Percentiles rank a stretch among this genome's conserved stretches.
These are phyloP conservation scores for Paracentrotus lividus DNA, from an alignment of 53 echinoderm and acorn worm genomes.

Conservation along the genomic window DNA sequence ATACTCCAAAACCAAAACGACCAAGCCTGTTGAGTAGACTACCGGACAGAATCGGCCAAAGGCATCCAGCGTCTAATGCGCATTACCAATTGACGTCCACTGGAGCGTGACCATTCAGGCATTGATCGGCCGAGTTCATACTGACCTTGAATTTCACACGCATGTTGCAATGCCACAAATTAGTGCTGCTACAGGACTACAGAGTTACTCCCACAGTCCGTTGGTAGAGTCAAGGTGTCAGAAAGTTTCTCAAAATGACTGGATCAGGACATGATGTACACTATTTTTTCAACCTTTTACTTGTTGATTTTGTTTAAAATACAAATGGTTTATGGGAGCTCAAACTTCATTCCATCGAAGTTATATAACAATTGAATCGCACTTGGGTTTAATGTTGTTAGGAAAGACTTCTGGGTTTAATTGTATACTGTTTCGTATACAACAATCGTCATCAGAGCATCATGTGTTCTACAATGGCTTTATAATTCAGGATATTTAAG, in stretches of 20 bases:
- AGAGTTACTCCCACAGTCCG: constrained; percentile 25
- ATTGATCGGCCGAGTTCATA: constrained; percentile 64
- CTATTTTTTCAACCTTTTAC: neutral
- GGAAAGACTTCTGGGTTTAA: too few species aligned
- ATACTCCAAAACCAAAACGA: neutral
- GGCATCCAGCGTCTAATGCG: constrained; percentile 59
- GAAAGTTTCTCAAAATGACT: neutral
- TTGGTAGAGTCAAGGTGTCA: neutral
- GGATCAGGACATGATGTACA: neutral
- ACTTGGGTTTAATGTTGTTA: too few species aligned
- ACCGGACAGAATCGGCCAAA: constrained; percentile 50
- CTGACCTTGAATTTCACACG: constrained; percentile 71
- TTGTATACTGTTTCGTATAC: too few species aligned
- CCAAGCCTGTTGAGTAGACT: constrained; percentile 17
- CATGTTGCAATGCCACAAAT: constrained; percentile 46
- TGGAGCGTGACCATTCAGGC: constrained; percentile 49
- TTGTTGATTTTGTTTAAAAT: neutral
- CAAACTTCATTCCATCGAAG: too few species aligned
- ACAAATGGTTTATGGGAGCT: too few species aligned
- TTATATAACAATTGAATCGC: too few species aligned
- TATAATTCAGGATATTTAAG: too few species aligned
- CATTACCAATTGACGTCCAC: constrained; percentile 73
- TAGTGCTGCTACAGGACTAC: constrained; percentile 31
- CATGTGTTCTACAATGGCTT: too few species aligned
- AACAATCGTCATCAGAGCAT: too few species aligned